A percentile compares a stretch with the other conserved stretches of the same genome.
These are phyloP conservation scores for Sarcophaga variegata DNA, from an alignment of 2,888 invertebrate species.

Conservation along the genomic window DNA sequence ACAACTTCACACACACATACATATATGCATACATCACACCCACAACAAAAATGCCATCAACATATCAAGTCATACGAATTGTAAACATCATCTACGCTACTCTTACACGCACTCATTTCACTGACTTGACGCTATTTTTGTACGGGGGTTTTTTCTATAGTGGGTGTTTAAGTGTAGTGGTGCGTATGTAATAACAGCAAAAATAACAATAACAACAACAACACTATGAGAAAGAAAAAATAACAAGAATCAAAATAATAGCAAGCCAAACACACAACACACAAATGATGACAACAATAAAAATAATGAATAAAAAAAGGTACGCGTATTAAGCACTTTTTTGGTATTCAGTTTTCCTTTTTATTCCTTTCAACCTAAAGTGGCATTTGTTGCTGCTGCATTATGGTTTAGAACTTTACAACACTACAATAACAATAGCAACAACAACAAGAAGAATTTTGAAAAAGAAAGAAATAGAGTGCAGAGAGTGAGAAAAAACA, in stretches of 20 bases:
- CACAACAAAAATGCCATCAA: slow-evolving; percentile 17
- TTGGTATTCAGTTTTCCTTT: background rate
- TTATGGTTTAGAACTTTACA: slow-evolving; percentile 41
- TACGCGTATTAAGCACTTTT: slow-evolving; percentile 46
- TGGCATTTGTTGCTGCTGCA: slow-evolving; percentile 57
- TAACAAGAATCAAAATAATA: background rate
- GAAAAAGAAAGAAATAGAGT: too few species aligned
- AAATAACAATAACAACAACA: too few species aligned
- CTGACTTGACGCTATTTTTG: slow-evolving; percentile 10
- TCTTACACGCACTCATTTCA: background rate
- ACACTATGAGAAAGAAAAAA: slow-evolving; percentile 1
- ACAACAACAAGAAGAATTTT: background rate
- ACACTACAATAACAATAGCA: background rate
- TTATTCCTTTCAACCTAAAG: slow-evolving; percentile 30
- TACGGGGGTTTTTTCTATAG: too few species aligned
- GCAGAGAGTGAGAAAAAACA: too few species aligned
- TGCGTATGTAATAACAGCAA: slow-evolving; percentile 18
- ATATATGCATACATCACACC: background rate
- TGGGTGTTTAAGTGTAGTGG: background rate
- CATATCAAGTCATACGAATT: slow-evolving; percentile 23
- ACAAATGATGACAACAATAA: slow-evolving; percentile 18
- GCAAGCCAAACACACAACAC: slow-evolving; percentile 7
- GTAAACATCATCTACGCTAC: background rate
- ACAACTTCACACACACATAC: background rate
- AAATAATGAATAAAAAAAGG: slow-evolving; percentile 8